These are phyloP conservation scores for Nerophis lumbriciformis DNA, from an alignment of 2,113 vertebrate genomes.

Conservation along the genomic window DNA sequence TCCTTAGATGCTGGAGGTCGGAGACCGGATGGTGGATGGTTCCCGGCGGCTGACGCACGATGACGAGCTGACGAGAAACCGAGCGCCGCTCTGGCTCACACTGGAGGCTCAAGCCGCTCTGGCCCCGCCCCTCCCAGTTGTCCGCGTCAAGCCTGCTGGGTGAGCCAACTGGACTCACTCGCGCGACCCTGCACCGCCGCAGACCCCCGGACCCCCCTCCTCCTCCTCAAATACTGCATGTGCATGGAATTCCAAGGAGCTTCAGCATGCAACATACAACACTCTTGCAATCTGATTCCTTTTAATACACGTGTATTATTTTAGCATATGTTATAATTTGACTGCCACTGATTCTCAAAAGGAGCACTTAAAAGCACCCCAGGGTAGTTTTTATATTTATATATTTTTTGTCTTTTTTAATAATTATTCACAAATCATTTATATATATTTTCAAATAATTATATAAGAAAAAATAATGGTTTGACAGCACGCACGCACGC, in stretches of 20 bases:
- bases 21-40: conserved; percentile 24
- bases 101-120: conserved; percentile 19
- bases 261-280: no score
- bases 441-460: no score
- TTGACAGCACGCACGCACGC: no score
- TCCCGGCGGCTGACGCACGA: conserved; percentile 16
- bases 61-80: conserved; percentile 42
- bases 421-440: no score
- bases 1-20: conserved; percentile 27
- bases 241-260: conserved; percentile 4
- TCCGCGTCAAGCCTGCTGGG: conserved; percentile 29
- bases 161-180: conserved; percentile 38
- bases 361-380: no score
- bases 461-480: no score
- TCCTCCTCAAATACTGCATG: neutral
- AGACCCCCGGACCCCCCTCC: conserved; percentile 11
- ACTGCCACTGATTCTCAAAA: no score
- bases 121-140: conserved; percentile 38
- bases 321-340: no score
- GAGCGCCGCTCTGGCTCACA: conserved; percentile 21
- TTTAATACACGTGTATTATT: no score
- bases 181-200: conserved; percentile 30
- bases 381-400: no score
- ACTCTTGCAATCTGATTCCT: no score
- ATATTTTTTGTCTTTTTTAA: no score